Percentiles rank a stretch among this genome's conserved stretches.
Conservation (phyloP, 1,140 invertebrate species). For the Lepidotrigona ventralis region DNA sequence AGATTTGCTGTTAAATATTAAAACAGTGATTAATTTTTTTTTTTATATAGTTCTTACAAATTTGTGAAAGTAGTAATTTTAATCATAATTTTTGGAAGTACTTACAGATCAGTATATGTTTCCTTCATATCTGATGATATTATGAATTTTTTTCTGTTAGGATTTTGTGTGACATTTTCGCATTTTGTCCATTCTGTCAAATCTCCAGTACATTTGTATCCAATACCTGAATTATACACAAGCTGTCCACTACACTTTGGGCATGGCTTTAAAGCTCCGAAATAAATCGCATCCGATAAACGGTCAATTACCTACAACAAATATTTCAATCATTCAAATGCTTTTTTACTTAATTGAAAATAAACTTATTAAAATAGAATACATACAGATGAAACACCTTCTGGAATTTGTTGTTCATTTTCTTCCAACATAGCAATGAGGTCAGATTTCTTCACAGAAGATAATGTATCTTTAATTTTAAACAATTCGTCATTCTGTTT, state of each 20-base stretch:
- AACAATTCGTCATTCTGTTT: constrained; percentile 91
- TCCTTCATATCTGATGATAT: constrained; percentile 86
- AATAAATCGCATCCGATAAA: constrained; percentile 91
- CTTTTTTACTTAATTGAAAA: not conserved
- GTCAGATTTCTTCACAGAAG: constrained; percentile 79
- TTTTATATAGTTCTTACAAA: not conserved
- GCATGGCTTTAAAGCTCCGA: constrained; percentile 91
- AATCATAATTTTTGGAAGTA: not conserved
- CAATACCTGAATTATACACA: constrained; percentile 84
- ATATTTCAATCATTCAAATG: not conserved
- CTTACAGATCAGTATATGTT: constrained; percentile 83
- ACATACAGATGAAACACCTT: constrained; percentile 83
- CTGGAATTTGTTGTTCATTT: constrained; percentile 72
- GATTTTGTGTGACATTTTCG: constrained; percentile 85
- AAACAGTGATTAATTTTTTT: constrained; percentile 8
- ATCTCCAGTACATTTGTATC: constrained; percentile 90
- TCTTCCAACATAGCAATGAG: constrained; percentile 83
- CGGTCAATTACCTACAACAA: constrained; percentile 86
- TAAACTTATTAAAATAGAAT: constrained; percentile 41
- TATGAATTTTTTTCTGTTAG: constrained; percentile 87
- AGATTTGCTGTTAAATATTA: constrained; percentile 43
- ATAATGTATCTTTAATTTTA: constrained; percentile 82
- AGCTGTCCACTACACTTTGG: constrained; percentile 91
- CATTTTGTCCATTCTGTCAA: constrained; percentile 96
- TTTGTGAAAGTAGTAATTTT: not conserved